Conservation (phyloP, 1,140 invertebrate genomes). For the Frieseomelitta varia region DNA sequence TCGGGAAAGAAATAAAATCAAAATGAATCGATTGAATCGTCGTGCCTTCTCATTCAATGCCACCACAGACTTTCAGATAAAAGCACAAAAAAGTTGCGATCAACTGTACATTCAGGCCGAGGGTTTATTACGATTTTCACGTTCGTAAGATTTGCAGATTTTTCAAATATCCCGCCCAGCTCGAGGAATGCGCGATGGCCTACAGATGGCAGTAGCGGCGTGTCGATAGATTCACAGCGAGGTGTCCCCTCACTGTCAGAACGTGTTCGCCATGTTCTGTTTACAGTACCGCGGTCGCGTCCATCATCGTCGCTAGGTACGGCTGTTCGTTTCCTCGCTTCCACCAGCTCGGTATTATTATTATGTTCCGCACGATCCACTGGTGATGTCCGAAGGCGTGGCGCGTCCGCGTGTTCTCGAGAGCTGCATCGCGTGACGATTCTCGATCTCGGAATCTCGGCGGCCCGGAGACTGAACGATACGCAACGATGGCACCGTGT, state of each 20-base stretch:
- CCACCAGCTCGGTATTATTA: slow-evolving; percentile 38
- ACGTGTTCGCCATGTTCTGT: slow-evolving; percentile 49
- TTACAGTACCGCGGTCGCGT: slow-evolving; percentile 62
- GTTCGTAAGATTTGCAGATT: too few relatives aligned
- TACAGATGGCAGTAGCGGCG: not conserved
- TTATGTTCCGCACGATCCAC: slow-evolving; percentile 38
- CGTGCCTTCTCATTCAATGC: not conserved
- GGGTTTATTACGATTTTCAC: not conserved
- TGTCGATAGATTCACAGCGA: not conserved
- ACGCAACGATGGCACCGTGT: slow-evolving; percentile 36
- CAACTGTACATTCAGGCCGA: not conserved
- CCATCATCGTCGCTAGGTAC: slow-evolving; percentile 30
- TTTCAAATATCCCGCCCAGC: not conserved
- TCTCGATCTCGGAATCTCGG: slow-evolving; percentile 22
- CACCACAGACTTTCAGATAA: too few relatives aligned
- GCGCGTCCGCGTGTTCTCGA: slow-evolving; percentile 16
- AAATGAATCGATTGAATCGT: slow-evolving; percentile 63
- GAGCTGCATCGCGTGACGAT: slow-evolving; percentile 39
- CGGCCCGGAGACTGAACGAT: not conserved
- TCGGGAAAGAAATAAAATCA: slow-evolving; percentile 72
- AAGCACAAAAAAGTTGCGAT: not conserved
- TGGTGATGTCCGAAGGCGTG: slow-evolving; percentile 44
- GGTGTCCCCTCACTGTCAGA: not conserved
- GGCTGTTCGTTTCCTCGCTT: slow-evolving; percentile 18
- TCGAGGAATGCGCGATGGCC: too few relatives aligned